Evolutionary conservation across 2,113 vertebrate species (phyloP).

Genomic region (Quiscalus mexicanus): DNA sequence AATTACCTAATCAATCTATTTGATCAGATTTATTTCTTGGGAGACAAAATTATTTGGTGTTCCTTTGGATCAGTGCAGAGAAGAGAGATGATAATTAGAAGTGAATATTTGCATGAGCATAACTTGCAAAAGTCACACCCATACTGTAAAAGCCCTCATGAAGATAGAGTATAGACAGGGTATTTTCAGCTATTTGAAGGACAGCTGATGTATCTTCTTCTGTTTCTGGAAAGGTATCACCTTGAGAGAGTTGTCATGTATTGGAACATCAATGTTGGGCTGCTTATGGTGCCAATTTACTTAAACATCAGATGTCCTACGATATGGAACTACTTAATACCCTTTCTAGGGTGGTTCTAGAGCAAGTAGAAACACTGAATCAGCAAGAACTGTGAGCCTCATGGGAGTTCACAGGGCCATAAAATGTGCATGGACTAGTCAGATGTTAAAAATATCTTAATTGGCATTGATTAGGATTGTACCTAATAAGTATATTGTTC

Average conservation of each 20-base stretch:
- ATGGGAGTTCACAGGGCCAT: accelerated
- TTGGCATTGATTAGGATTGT: background rate
- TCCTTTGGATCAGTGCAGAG: background rate
- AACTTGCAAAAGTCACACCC: background rate
- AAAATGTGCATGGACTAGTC: background rate
- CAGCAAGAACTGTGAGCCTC: background rate
- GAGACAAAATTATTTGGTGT: background rate
- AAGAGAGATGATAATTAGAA: background rate
- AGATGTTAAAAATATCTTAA: background rate
- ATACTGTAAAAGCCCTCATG: background rate
- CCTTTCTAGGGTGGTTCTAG: background rate
- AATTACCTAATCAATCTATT: background rate
- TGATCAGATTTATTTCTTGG: background rate
- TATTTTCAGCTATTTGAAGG: background rate
- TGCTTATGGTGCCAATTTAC: background rate
- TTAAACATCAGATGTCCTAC: background rate
- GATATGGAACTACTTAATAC: background rate
- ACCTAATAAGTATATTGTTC: background rate
- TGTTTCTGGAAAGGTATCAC: background rate
- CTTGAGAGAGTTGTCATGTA: background rate
- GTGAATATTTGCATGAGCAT: background rate
- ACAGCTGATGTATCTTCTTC: background rate
- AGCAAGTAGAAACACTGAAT: background rate
- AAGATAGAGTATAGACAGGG: background rate
- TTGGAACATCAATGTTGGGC: background rate